Percentiles rank a stretch among this genome's conserved stretches.
These are phyloP conservation scores for Proisotoma minuta DNA, from an alignment of 2,888 invertebrate genomes.

Conservation along the genomic window DNA sequence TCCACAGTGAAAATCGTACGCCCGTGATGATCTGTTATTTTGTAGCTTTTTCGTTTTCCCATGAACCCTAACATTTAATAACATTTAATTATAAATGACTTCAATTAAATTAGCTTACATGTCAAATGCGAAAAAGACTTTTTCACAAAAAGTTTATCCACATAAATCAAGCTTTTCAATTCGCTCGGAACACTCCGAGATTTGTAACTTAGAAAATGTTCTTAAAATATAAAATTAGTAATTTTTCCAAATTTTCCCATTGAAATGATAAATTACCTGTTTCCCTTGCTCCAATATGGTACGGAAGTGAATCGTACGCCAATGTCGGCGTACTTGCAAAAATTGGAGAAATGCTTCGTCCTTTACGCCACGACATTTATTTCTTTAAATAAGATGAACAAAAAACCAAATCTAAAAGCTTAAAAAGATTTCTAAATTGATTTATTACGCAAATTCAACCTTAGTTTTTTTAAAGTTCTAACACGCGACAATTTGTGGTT, in stretches of 20 bases:
- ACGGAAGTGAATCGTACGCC: slow-evolving; percentile 21
- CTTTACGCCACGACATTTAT: slow-evolving; percentile 11
- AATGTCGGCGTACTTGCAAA: slow-evolving; percentile 5
- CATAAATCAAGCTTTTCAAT: slow-evolving; percentile 7
- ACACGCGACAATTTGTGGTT: background rate
- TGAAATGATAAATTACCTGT: slow-evolving; percentile 9
- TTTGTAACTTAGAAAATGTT: slow-evolving; percentile 4
- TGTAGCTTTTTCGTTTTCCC: background rate
- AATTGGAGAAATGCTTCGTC: slow-evolving; percentile 11
- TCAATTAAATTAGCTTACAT: background rate
- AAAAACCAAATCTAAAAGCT: too few species aligned
- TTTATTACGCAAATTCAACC: too few species aligned
- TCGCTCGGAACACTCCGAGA: slow-evolving; percentile 14
- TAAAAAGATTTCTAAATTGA: too few species aligned
- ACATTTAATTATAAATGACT: background rate
- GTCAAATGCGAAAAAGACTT: background rate
- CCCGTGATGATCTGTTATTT: slow-evolving; percentile 1
- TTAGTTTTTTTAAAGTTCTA: background rate
- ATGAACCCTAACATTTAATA: background rate
- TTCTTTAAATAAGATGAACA: background rate
- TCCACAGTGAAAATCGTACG: background rate
- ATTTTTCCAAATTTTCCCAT: too few species aligned
- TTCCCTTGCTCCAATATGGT: slow-evolving; percentile 18
- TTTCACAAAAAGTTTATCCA: slow-evolving; percentile 3
- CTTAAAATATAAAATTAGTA: slow-evolving; percentile 8